phyloP scores from a whole-genome alignment of 2,113 vertebrate species.

The Apodemus speciosus region DNA sequence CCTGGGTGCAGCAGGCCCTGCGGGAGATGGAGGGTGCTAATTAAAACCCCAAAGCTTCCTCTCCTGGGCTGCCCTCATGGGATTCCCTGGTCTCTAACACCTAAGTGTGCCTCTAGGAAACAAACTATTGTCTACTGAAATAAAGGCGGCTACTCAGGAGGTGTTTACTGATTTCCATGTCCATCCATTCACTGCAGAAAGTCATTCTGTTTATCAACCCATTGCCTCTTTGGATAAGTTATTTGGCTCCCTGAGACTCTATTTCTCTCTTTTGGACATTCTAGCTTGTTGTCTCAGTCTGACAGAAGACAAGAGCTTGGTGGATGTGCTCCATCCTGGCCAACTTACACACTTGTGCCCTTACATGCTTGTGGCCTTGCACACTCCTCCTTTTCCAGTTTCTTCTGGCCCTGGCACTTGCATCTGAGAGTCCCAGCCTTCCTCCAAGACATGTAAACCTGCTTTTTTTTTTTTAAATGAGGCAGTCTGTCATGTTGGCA shows the following conservation, averaged over 20 bases:
- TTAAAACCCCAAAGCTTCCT: neutral
- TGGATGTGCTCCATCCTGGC: rapidly evolving
- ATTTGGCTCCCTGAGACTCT: rapidly evolving
- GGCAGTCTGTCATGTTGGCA: rapidly evolving
- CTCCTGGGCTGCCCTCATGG: too few species aligned
- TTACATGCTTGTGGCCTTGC: neutral
- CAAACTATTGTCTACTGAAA: neutral
- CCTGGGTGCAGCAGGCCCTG: neutral
- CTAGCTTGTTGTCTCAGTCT: neutral
- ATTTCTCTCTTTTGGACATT: neutral
- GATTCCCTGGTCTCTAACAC: neutral
- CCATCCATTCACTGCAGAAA: neutral
- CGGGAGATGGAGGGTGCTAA: rapidly evolving
- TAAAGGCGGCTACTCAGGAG: neutral
- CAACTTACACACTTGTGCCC: rapidly evolving
- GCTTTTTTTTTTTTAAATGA: neutral
- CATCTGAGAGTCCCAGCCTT: neutral
- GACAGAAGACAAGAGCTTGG: neutral
- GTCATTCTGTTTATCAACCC: neutral
- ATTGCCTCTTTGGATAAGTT: rapidly evolving
- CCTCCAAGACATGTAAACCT: neutral
- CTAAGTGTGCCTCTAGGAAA: neutral
- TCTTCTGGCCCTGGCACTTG: rapidly evolving
- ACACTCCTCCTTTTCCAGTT: too few species aligned
- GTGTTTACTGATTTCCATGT: rapidly evolving